These are phyloP conservation scores for Sebastes nivosus DNA, from an alignment of 2,797 vertebrate species.

Conservation along the genomic window DNA sequence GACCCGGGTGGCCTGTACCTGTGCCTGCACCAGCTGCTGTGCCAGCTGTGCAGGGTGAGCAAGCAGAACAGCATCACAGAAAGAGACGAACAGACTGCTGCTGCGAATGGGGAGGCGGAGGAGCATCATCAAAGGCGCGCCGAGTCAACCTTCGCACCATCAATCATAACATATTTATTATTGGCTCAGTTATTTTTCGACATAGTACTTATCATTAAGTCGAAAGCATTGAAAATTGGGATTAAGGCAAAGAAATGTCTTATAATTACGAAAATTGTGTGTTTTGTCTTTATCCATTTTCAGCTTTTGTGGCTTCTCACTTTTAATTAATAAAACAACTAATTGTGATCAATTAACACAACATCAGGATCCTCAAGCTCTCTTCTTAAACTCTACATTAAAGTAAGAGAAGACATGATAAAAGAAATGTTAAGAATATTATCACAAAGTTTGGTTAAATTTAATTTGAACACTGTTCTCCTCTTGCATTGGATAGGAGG, in stretches of 20 bases:
- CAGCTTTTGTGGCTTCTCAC: background rate
- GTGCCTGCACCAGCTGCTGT: conserved; percentile 43
- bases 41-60: conserved; percentile 46
- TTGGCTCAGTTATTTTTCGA: background rate
- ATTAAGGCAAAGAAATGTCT: background rate
- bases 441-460: background rate
- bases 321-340: background rate
- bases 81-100: conserved; percentile 32
- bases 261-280: background rate
- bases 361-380: background rate
- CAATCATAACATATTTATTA: conserved; percentile 8
- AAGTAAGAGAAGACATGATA: background rate
- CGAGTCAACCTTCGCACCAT: conserved; percentile 5
- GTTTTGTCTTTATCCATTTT: background rate
- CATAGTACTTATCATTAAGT: background rate
- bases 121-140: conserved; percentile 24
- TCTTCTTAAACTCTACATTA: background rate
- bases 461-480: background rate
- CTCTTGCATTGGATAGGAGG: background rate
- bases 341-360: background rate
- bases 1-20: conserved; percentile 35
- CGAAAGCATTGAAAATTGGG: background rate
- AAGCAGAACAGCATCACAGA: conserved; percentile 17
- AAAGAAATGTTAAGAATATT: background rate
- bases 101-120: conserved; percentile 14